Base-by-base conservation (phyloP, 1,140 invertebrate genomes). In the Aricia agestis region DNA sequence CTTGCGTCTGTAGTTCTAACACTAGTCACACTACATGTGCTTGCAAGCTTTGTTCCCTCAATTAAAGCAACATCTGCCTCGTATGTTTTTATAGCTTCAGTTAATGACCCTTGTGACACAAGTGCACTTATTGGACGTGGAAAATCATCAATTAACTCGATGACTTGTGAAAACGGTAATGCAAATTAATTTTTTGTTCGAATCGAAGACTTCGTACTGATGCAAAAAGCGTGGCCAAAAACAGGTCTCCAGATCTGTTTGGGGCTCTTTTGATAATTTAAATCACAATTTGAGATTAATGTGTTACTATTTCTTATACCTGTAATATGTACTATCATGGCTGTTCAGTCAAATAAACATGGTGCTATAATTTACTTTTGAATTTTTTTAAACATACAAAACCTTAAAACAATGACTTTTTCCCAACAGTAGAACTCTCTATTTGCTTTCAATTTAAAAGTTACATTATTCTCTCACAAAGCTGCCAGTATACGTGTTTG, bases 401-500 rank as follows among this genome's bases (percentile, higher is more conserved):
- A 63, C 1, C 9, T 6, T 25, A 63, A 63, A 19, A 63, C 59
- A 19, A 52, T 52, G 45, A 11, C 58, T 25, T 63, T 59, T 25
- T 63, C 59, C 7, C 59, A 63, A 19, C 18, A 19, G 19, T 63
- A 63, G 18, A 19, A 63, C 19, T 63, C 59, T 19, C 52, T 10
- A 59, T 76, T 68, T 68, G 72, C 70, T 72, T 72, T 66, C 67
- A 68, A 70, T 68, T 59, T 61, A 76, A 76, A 74, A 79, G 76
- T 72, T 76, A 81, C 74, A 76, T 81, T 76, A 77, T 82, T 81
- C 69, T 66, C n/a, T 11, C 17, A 63, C 59, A 63, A 63, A 63
- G 18, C 15, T 59, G 58, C 10, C 59, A 19, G 72, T 77, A 66
- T 82, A 78, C 75, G 71, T 74, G 68, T 57, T 81, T 87, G 83